A percentile compares a stretch with the other conserved stretches of the same genome.
These are phyloP conservation scores for Cephus runcator DNA, from an alignment of 2,888 invertebrate species.

Conservation along the genomic window DNA sequence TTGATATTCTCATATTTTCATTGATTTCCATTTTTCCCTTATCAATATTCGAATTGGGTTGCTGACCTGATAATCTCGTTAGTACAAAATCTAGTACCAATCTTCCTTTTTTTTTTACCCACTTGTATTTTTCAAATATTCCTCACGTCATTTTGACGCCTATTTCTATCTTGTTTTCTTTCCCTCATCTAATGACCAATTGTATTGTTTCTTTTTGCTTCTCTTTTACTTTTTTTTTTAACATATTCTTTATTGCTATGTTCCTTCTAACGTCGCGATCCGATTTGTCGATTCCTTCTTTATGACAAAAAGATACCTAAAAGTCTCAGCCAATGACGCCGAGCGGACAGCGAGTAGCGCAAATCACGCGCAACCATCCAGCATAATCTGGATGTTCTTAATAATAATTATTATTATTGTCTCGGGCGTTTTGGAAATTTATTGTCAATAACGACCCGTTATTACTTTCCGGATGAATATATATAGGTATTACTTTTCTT, in stretches of 20 bases:
- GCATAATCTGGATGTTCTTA: neutral
- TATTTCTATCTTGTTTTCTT: neutral
- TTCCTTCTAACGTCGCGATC: conserved; percentile 6
- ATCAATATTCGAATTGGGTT: neutral
- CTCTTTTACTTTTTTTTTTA: conserved; percentile 16
- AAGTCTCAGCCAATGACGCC: conserved; percentile 54
- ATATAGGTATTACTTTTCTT: neutral
- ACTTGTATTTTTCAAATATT: neutral
- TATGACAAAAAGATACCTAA: conserved; percentile 32
- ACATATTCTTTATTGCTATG: conserved; percentile 31
- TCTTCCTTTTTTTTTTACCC: too few species aligned
- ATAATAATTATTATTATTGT: neutral
- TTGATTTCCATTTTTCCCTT: neutral
- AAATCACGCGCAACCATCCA: neutral
- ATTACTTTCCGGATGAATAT: neutral
- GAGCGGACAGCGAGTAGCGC: conserved; percentile 2
- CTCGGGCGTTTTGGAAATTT: neutral
- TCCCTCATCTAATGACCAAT: neutral
- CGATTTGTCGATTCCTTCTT: neutral
- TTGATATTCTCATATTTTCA: neutral
- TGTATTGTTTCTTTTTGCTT: neutral
- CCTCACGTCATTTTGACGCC: neutral
- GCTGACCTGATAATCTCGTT: neutral
- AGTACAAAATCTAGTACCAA: too few species aligned
- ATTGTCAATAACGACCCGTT: neutral